phyloP scores from a whole-genome alignment of 2,888 invertebrate genomes.

The Phrixothrix hirtus region DNA sequence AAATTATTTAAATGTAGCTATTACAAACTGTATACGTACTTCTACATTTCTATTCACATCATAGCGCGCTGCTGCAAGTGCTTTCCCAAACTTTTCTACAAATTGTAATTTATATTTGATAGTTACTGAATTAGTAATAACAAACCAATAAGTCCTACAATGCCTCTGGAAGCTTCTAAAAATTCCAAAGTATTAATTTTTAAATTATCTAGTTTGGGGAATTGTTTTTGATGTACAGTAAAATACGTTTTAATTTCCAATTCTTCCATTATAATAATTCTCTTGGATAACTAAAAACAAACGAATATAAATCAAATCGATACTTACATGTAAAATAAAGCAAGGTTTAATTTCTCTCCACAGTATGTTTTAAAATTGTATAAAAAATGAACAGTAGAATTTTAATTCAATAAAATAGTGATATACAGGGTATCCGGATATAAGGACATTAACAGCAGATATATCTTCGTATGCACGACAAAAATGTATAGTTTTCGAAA shows the following conservation, averaged over 20 bases:
- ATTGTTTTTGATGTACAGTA: slow-evolving; percentile 2
- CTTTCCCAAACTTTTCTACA: not conserved
- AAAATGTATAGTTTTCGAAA: no score
- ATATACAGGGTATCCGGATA: not conserved
- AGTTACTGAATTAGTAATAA: no score
- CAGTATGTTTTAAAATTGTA: no score
- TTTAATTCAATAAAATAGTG: not conserved
- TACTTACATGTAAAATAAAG: not conserved
- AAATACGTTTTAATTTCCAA: slow-evolving; percentile 6
- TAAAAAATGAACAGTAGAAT: not conserved
- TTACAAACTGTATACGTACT: not conserved
- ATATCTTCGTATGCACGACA: no score
- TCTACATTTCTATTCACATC: slow-evolving; percentile 1
- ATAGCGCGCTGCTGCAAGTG: not conserved
- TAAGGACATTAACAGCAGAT: no score
- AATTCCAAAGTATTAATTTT: slow-evolving; percentile 5
- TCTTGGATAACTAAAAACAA: not conserved
- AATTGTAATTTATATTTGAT: no score
- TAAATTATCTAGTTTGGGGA: not conserved
- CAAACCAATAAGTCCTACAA: slow-evolving; percentile 2
- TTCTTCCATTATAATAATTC: slow-evolving; percentile 1
- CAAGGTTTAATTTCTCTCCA: no score
- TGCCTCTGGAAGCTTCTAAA: not conserved
- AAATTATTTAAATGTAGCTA: not conserved
- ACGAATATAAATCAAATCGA: not conserved